Conservation (phyloP, 2,797 vertebrate genomes). For the Columba guinea region DNA sequence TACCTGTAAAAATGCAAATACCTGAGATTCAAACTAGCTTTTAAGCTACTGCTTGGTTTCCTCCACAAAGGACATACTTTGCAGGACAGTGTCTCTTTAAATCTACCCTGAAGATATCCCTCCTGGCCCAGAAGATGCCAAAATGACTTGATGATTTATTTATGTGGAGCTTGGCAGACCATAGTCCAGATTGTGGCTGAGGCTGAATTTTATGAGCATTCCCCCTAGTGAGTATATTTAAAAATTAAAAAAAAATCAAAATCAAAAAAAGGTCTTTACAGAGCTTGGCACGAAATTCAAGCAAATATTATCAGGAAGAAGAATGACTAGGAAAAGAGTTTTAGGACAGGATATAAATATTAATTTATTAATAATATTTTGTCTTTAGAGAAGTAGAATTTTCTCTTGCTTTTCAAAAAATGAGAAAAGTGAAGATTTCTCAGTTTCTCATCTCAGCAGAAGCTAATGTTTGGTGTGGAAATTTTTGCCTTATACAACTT, state of each 20-base stretch:
- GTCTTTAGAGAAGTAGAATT: constrained; percentile 27
- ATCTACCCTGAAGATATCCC: constrained; percentile 73
- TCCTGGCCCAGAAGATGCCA: constrained; percentile 77
- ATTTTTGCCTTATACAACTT: background rate
- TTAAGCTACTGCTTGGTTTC: constrained; percentile 6
- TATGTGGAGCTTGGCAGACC: constrained; percentile 78
- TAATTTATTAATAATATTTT: constrained; percentile 9
- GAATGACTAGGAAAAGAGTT: constrained; percentile 12
- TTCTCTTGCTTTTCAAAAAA: constrained; percentile 27
- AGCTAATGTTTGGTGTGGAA: constrained; percentile 14
- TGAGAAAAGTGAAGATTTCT: background rate
- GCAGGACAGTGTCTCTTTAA: constrained; percentile 75
- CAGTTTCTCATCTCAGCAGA: background rate
- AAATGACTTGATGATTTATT: constrained; percentile 82
- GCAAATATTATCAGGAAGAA: constrained; percentile 47
- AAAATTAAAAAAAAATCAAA: constrained; percentile 61
- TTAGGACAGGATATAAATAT: constrained; percentile 32
- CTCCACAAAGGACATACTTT: constrained; percentile 37
- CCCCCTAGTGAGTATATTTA: constrained; percentile 74
- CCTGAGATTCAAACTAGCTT: background rate
- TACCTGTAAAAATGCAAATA: background rate
- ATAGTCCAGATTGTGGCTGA: constrained; percentile 79
- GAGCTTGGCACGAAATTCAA: constrained; percentile 60
- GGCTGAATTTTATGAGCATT: constrained; percentile 79
- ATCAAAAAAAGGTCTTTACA: constrained; percentile 8